Evolutionary conservation across 2,797 vertebrate species (phyloP).

Genomic region (Neoniphon sammara): DNA sequence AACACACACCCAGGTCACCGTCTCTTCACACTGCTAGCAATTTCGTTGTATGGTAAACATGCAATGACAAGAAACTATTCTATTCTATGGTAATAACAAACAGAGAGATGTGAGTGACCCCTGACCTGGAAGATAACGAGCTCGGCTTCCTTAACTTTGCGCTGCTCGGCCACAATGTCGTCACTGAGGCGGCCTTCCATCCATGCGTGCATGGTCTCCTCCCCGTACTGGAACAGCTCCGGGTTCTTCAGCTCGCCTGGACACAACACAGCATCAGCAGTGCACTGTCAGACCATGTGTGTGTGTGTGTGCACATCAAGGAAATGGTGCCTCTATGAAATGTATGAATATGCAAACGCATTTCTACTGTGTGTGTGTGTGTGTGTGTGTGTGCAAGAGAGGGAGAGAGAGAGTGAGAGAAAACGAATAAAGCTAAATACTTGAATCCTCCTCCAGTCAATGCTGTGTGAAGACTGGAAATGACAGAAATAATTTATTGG

Average conservation of each 20-base stretch:
- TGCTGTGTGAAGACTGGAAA: too few relatives aligned
- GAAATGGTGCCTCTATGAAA: too few relatives aligned
- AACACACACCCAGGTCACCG: too few relatives aligned
- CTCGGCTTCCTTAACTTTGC: conserved; percentile 87
- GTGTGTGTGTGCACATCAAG: neutral
- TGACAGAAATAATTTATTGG: too few relatives aligned
- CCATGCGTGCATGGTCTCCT: conserved; percentile 83
- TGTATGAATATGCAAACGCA: too few relatives aligned
- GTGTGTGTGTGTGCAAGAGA: neutral
- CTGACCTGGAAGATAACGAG: conserved; percentile 91
- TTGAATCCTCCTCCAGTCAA: too few relatives aligned
- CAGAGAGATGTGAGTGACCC: conserved; percentile 8
- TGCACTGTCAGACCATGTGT: neutral
- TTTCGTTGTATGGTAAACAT: too few relatives aligned
- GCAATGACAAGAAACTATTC: too few relatives aligned
- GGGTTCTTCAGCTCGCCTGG: conserved; percentile 82
- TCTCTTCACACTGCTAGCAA: too few relatives aligned
- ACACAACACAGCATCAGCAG: neutral
- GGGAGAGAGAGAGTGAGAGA: neutral
- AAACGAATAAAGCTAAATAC: too few relatives aligned
- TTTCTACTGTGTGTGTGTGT: conserved; percentile 1
- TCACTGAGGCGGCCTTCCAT: conserved; percentile 78
- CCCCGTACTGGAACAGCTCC: conserved; percentile 82
- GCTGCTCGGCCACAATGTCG: conserved; percentile 87
- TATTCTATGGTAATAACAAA: neutral